phyloP scores from a whole-genome alignment of 2,888 invertebrate species.

The Netelia inedita region DNA sequence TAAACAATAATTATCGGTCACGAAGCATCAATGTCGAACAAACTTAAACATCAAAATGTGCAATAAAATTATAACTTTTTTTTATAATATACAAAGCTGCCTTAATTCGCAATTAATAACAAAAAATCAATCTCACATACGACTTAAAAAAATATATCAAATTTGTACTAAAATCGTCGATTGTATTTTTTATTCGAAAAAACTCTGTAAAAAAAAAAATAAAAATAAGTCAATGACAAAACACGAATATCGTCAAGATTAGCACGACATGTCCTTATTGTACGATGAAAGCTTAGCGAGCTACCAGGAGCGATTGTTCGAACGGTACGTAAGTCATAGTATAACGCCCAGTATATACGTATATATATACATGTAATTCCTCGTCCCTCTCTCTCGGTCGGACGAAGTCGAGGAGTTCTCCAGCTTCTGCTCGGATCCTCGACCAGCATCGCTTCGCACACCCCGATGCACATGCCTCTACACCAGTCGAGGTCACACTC shows the following conservation, averaged over 20 bases:
- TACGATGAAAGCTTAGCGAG: constrained; percentile 17
- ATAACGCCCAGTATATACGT: not conserved
- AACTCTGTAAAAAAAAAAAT: too few relatives aligned
- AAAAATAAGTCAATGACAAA: not conserved
- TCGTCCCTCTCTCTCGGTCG: constrained; percentile 33
- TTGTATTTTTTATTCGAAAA: too few relatives aligned
- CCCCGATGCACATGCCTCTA: constrained; percentile 44
- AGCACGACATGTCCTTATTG: constrained; percentile 7
- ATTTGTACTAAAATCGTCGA: too few relatives aligned
- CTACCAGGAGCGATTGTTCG: constrained; percentile 35
- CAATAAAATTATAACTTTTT: too few relatives aligned
- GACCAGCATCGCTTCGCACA: constrained; percentile 36
- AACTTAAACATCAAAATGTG: too few relatives aligned
- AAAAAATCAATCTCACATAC: too few relatives aligned
- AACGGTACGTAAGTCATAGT: not conserved
- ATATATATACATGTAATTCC: not conserved
- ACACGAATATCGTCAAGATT: not conserved
- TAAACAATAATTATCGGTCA: too few relatives aligned
- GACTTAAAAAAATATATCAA: too few relatives aligned
- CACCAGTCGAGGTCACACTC: constrained; percentile 58
- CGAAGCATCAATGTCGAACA: too few relatives aligned
- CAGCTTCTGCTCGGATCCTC: constrained; percentile 44
- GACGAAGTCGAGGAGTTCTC: constrained; percentile 42
- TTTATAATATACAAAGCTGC: too few relatives aligned
- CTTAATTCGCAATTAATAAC: too few relatives aligned